These are phyloP conservation scores for Benitochromis conjunctus DNA, from an alignment of 2,113 vertebrate species.

Conservation along the genomic window DNA sequence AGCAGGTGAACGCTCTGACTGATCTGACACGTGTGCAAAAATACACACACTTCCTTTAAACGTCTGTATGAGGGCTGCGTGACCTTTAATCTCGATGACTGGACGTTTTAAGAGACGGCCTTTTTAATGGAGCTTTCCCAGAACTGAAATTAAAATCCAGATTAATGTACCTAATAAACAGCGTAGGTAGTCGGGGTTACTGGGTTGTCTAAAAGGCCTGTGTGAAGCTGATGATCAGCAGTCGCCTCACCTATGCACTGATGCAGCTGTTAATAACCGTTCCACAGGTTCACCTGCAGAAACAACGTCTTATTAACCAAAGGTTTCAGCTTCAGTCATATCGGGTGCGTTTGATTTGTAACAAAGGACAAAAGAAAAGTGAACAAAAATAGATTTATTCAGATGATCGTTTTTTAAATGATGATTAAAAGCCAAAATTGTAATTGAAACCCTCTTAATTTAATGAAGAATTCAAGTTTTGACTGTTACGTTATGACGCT, in stretches of 20 bases:
- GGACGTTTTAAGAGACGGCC: neutral
- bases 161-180: too few relatives aligned
- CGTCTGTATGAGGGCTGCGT: neutral
- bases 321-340: neutral
- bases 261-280: too few relatives aligned
- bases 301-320: neutral
- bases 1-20: neutral
- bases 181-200: too few relatives aligned
- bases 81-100: rapidly evolving
- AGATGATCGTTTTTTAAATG: neutral
- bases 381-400: neutral
- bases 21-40: neutral
- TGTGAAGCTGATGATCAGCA: too few relatives aligned
- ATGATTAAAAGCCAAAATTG: neutral
- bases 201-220: too few relatives aligned
- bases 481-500: rapidly evolving
- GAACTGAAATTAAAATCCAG: too few relatives aligned
- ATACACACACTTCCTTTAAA: neutral
- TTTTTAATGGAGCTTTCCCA: too few relatives aligned
- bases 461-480: neutral
- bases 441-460: neutral
- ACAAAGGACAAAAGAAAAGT: neutral
- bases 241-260: too few relatives aligned
- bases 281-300: too few relatives aligned
- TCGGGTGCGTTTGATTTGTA: neutral